These are phyloP conservation scores for Pitta sordida DNA, from an alignment of 2,113 vertebrate species.

Conservation along the genomic window DNA sequence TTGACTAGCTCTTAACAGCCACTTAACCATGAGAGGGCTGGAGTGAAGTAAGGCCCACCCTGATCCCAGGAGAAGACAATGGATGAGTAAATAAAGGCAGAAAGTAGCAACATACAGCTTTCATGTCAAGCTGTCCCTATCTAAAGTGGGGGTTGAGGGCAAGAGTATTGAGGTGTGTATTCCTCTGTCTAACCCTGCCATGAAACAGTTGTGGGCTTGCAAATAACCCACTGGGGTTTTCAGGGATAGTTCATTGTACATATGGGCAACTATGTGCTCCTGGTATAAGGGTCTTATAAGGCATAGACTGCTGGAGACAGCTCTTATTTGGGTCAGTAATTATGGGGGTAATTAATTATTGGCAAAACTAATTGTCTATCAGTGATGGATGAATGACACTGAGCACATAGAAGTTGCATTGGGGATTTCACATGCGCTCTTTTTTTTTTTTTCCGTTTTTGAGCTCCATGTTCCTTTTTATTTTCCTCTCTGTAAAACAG, in stretches of 20 bases:
- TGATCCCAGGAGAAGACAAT: neutral
- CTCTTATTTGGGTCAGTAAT: no score
- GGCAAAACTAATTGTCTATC: no score
- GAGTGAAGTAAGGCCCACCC: neutral
- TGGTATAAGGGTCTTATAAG: neutral
- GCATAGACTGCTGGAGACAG: neutral
- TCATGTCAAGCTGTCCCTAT: neutral
- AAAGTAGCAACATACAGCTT: neutral
- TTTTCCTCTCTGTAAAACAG: no score
- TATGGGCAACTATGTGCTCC: rapidly evolving
- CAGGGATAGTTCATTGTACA: neutral
- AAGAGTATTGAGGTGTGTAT: neutral
- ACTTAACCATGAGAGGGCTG: neutral
- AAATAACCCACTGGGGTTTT: neutral
- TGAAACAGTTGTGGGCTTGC: neutral
- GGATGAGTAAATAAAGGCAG: neutral
- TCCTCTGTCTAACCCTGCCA: no score
- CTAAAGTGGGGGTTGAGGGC: neutral
- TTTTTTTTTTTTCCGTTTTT: no score
- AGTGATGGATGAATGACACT: no score
- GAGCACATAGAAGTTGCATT: no score
- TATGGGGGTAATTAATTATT: no score
- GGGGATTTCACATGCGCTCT: no score
- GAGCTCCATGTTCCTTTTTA: no score
- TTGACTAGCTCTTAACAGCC: neutral